A percentile compares a stretch with the other conserved stretches of the same genome.
These are phyloP conservation scores for Choristoneura rosaceana DNA, from an alignment of 2,888 invertebrate genomes.

Conservation along the genomic window DNA sequence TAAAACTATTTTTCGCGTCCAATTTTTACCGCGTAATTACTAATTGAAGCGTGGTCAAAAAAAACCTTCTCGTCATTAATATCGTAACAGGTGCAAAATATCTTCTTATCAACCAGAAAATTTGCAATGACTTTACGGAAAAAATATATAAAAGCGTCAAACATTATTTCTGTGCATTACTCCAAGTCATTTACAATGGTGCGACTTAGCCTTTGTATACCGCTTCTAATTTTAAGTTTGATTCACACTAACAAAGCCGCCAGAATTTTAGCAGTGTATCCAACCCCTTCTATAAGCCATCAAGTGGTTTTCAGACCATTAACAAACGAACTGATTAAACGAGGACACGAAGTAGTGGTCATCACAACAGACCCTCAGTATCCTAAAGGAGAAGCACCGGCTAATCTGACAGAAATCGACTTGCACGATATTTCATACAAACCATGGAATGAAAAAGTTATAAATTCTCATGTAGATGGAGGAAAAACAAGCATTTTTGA, in stretches of 20 bases:
- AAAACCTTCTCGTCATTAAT: too few species aligned
- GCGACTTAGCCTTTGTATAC: not conserved
- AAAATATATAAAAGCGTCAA: too few species aligned
- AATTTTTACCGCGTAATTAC: too few species aligned
- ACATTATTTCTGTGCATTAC: too few species aligned
- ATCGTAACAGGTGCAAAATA: too few species aligned
- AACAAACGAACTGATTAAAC: constrained; percentile 64
- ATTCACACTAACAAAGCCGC: constrained; percentile 47
- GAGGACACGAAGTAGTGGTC: constrained; percentile 75
- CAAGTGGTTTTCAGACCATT: constrained; percentile 71
- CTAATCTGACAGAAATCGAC: constrained; percentile 70
- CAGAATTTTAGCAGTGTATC: constrained; percentile 66
- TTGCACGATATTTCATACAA: constrained; percentile 56
- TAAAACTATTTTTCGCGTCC: too few species aligned
- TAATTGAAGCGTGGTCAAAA: too few species aligned
- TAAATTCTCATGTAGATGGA: not conserved
- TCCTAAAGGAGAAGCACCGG: constrained; percentile 52
- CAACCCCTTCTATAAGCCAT: constrained; percentile 75
- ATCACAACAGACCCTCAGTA: constrained; percentile 71
- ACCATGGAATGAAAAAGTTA: constrained; percentile 35
- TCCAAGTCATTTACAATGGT: not conserved
- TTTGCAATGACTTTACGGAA: too few species aligned
- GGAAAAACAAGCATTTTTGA: not conserved
- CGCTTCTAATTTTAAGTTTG: not conserved
- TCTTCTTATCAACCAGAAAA: too few species aligned